Evolutionary conservation across 2,888 invertebrate species (phyloP).

Genomic region (Torymus texanus): DNA sequence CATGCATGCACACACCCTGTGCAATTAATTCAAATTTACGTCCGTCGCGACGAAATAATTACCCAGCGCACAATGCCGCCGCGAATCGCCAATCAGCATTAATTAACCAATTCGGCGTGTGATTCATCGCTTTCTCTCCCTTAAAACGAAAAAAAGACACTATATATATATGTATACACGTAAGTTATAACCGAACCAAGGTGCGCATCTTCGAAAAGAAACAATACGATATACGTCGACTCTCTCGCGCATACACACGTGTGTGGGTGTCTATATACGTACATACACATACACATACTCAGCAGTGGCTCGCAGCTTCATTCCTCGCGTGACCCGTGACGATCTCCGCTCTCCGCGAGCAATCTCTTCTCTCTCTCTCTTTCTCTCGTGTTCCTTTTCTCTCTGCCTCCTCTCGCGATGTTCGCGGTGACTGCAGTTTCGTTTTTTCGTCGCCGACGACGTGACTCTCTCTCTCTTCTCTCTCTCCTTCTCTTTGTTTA

Average conservation of each 20-base stretch:
- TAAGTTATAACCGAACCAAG: no score
- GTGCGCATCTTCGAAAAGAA: no score
- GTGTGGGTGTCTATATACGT: neutral
- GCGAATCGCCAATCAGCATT: constrained; percentile 13
- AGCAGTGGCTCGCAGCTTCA: no score
- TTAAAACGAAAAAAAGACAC: no score
- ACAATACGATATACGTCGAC: no score
- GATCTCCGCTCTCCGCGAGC: constrained; percentile 22
- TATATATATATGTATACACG: no score
- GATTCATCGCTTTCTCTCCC: neutral
- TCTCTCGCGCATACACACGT: neutral
- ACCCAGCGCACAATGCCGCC: neutral
- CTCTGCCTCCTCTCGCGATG: constrained; percentile 12
- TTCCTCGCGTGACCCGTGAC: constrained; percentile 49
- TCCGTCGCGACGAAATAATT: no score
- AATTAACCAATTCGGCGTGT: constrained; percentile 17
- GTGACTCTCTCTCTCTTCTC: constrained; percentile 24
- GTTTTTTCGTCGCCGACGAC: constrained; percentile 20
- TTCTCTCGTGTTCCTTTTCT: neutral
- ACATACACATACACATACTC: constrained; percentile 6
- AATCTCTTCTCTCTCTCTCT: neutral
- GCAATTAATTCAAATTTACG: no score
- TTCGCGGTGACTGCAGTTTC: constrained; percentile 3
- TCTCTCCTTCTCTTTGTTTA: constrained; percentile 18
- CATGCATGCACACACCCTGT: no score